Evolutionary conservation across 2,888 invertebrate genomes (phyloP).

Genomic region (Drosophila nr. fundita): DNA sequence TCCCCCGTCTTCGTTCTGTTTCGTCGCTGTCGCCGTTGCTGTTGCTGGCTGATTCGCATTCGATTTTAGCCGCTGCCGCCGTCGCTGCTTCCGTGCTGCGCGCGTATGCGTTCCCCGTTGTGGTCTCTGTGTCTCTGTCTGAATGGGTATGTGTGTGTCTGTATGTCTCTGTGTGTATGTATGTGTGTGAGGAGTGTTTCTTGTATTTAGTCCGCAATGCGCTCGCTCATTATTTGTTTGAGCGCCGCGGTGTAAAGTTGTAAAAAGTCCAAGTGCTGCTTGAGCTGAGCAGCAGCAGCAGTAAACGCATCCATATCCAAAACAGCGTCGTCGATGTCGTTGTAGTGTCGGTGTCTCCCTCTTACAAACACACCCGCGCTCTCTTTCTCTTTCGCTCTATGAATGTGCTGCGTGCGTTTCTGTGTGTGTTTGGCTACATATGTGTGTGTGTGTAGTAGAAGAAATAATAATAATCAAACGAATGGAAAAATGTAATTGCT

Average conservation of each 20-base stretch:
- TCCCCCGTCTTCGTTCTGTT: constrained; percentile 58
- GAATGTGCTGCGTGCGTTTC: constrained; percentile 33
- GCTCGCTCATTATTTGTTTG: constrained; percentile 84
- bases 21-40: constrained; percentile 35
- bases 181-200: constrained; percentile 76
- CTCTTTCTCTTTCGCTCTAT: constrained; percentile 40
- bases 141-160: constrained; percentile 45
- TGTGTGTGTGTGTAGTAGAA: constrained; percentile 40
- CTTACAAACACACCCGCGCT: constrained; percentile 21
- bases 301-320: constrained; percentile 66
- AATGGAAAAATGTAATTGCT: constrained; percentile 76
- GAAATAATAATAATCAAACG: constrained; percentile 76
- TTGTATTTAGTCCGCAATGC: constrained; percentile 80
- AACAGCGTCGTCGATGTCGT: constrained; percentile 51
- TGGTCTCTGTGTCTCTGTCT: constrained; percentile 51
- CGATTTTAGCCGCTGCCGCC: constrained; percentile 73
- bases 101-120: constrained; percentile 66
- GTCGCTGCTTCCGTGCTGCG: constrained; percentile 70
- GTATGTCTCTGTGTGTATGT: constrained; percentile 25
- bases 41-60: constrained; percentile 73
- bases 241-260: constrained; percentile 85
- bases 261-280: constrained; percentile 80
- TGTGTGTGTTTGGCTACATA: constrained; percentile 15
- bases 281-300: constrained; percentile 49
- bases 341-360: constrained; percentile 47